Evolutionary conservation across 2,888 invertebrate genomes (phyloP).

Genomic region (Rotaria magnacalcarata): DNA sequence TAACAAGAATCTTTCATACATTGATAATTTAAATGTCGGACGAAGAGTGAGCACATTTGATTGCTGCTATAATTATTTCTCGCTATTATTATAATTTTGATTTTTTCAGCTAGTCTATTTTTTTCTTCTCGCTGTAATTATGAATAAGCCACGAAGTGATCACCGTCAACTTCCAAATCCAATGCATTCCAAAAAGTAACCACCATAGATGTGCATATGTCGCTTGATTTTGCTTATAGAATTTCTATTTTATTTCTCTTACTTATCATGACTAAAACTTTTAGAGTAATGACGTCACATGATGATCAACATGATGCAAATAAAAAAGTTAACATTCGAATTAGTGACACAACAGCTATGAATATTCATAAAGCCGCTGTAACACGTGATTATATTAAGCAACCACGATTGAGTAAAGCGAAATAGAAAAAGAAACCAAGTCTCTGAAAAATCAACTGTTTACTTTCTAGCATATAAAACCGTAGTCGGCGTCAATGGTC

Average conservation of each 20-base stretch:
- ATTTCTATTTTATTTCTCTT: neutral
- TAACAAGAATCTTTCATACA: neutral
- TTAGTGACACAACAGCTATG: neutral
- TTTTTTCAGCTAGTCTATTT: neutral
- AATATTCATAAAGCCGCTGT: neutral
- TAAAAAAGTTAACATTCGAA: neutral
- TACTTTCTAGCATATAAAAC: slow-evolving; percentile 84
- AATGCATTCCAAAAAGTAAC: neutral
- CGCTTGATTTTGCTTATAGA: neutral
- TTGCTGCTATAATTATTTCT: neutral
- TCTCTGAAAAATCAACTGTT: too few relatives aligned
- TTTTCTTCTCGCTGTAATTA: neutral
- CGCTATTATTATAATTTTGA: neutral
- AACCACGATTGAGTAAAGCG: slow-evolving; percentile 68
- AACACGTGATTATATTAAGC: slow-evolving; percentile 84
- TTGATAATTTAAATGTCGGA: neutral
- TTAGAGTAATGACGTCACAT: neutral
- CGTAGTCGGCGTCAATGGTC: slow-evolving; percentile 97
- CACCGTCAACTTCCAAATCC: neutral
- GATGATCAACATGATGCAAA: neutral
- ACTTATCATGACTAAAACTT: neutral
- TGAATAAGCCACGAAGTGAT: neutral
- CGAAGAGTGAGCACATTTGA: neutral
- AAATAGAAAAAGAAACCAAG: too few relatives aligned
- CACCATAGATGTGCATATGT: neutral